phyloP scores from a whole-genome alignment of 2,113 vertebrate species.

The Pollachius pollachius region DNA sequence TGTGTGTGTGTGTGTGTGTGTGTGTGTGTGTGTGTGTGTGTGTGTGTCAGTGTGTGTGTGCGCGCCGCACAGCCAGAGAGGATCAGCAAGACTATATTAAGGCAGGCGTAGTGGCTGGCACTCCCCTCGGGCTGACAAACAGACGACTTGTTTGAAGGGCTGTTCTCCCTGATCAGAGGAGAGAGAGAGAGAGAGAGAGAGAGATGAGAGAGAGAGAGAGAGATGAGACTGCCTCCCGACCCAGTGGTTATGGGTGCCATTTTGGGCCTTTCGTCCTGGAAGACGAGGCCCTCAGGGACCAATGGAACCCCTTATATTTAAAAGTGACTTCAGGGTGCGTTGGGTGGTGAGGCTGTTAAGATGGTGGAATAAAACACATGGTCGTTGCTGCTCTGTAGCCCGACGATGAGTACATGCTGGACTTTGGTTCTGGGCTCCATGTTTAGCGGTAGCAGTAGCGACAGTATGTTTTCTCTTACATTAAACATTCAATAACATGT shows the following conservation, averaged over 20 bases:
- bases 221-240: constrained; percentile 44
- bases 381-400: not conserved
- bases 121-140: constrained; percentile 68
- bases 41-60: constrained; percentile 2
- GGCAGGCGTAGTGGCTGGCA: constrained; percentile 64
- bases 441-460: not conserved
- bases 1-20: not conserved
- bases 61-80: constrained; percentile 47
- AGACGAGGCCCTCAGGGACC: constrained; percentile 46
- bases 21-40: constrained; percentile 8
- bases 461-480: not conserved
- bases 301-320: constrained; percentile 48
- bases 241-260: constrained; percentile 66
- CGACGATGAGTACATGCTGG: no score
- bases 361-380: constrained; percentile 23
- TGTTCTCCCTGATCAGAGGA: constrained; percentile 62
- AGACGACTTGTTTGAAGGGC: constrained; percentile 72
- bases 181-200: constrained; percentile 56
- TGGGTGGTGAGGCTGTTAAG: constrained; percentile 14
- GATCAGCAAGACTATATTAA: constrained; percentile 73
- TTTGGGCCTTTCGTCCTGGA: constrained; percentile 52
- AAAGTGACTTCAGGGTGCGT: constrained; percentile 37
- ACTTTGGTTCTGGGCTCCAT: no score
- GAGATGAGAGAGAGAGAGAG: constrained; percentile 42
- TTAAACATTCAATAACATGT: no score